Evolutionary conservation across 2,797 vertebrate genomes (phyloP).

Genomic region (Arnoldichthys spilopterus): DNA sequence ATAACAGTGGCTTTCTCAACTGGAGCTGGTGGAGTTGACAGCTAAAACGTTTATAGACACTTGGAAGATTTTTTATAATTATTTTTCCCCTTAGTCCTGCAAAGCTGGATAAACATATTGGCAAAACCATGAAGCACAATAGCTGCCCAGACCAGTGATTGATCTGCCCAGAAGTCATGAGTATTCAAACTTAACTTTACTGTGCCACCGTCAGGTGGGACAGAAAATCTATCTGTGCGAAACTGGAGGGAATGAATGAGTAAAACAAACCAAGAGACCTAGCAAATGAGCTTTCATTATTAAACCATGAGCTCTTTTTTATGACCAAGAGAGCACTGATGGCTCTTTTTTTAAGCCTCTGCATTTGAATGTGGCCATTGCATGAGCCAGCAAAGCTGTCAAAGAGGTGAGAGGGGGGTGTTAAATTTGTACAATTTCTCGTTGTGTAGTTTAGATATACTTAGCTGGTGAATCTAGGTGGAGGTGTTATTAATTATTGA

Average conservation of each 20-base stretch:
- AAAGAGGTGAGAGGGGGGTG: slow-evolving; percentile 13
- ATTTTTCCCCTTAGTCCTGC: background rate
- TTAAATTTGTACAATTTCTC: background rate
- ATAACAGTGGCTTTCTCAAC: background rate
- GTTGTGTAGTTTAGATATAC: background rate
- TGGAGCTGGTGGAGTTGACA: background rate
- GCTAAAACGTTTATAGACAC: background rate
- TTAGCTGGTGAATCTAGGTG: background rate
- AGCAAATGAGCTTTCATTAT: slow-evolving; percentile 57
- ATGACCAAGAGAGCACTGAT: slow-evolving; percentile 6
- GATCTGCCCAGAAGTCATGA: slow-evolving; percentile 40
- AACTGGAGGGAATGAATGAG: slow-evolving; percentile 54
- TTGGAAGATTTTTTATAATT: background rate
- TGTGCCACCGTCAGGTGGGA: slow-evolving; percentile 42
- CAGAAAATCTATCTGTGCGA: slow-evolving; percentile 59
- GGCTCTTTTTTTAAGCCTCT: background rate
- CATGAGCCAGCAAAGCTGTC: background rate
- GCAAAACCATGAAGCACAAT: slow-evolving; percentile 53
- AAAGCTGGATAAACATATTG: slow-evolving; percentile 43
- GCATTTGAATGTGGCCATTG: slow-evolving; percentile 20
- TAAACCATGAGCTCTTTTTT: slow-evolving; percentile 37
- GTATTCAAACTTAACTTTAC: slow-evolving; percentile 55
- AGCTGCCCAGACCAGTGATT: slow-evolving; percentile 50
- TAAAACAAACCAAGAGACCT: slow-evolving; percentile 52
- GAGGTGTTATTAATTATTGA: slow-evolving; percentile 18